Percentiles rank a stretch among this genome's conserved stretches.
These are phyloP conservation scores for Eidolon dupreanum DNA, from an alignment of 2,797 vertebrate genomes.

Conservation along the genomic window DNA sequence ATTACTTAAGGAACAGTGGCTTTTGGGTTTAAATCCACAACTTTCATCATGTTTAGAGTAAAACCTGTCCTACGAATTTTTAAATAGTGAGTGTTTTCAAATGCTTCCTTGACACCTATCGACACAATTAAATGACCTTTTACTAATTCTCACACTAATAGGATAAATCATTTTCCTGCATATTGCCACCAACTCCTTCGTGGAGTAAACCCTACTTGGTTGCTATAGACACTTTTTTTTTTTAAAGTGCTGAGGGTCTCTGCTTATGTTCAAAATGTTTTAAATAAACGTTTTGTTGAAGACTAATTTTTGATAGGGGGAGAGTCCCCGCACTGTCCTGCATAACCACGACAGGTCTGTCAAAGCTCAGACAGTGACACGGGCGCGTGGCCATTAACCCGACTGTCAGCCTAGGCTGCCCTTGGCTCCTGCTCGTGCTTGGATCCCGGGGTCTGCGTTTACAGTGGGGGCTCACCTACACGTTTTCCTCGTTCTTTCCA, in stretches of 20 bases:
- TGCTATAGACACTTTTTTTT: not conserved
- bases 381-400: rapidly evolving
- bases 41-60: not conserved
- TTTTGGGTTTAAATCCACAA: not conserved
- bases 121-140: not conserved
- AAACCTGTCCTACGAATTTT: not conserved
- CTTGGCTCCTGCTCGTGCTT: rapidly evolving
- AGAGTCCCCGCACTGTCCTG: rapidly evolving
- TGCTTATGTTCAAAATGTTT: not conserved
- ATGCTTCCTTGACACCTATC: not conserved
- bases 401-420: not conserved
- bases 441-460: not conserved
- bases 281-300: not conserved
- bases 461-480: rapidly evolving
- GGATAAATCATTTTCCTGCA: not conserved
- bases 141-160: not conserved
- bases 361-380: rapidly evolving
- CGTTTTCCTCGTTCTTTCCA: not conserved
- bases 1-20: not conserved
- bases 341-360: rapidly evolving
- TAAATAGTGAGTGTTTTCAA: not conserved
- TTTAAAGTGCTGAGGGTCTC: not conserved
- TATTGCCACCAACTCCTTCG: not conserved
- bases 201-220: not conserved
- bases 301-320: not conserved